phyloP scores from a whole-genome alignment of 2,888 invertebrate species.

The Ceramica pisi region DNA sequence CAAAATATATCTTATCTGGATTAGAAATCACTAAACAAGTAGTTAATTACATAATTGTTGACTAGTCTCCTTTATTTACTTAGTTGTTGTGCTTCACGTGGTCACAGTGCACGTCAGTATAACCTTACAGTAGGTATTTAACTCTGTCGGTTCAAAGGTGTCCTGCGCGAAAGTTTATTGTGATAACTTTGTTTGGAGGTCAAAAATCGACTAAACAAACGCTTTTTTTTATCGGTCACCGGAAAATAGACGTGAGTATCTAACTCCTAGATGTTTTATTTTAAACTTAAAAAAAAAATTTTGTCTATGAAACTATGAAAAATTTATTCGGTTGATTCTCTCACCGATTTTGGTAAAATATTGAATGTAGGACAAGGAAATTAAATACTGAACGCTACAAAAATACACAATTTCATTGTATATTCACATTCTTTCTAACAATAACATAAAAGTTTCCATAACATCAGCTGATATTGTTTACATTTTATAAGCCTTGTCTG shows the following conservation, averaged over 20 bases:
- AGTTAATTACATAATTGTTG: constrained; percentile 17
- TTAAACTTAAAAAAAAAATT: not conserved
- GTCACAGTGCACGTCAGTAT: not conserved
- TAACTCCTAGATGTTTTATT: constrained; percentile 3
- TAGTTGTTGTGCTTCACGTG: constrained; percentile 16
- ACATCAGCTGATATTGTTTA: constrained; percentile 38
- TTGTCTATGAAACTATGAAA: too few species aligned
- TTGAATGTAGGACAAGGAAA: not conserved
- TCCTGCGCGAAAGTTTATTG: constrained; percentile 33
- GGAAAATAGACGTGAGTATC: constrained; percentile 34
- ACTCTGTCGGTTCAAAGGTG: constrained; percentile 3
- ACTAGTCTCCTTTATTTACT: not conserved
- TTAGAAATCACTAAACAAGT: not conserved
- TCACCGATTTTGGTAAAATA: not conserved
- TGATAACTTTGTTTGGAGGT: constrained; percentile 24
- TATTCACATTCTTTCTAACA: not conserved
- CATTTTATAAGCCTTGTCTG: not conserved
- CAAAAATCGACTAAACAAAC: constrained; percentile 11
- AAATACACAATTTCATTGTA: not conserved
- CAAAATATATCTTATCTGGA: constrained; percentile 11
- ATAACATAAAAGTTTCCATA: constrained; percentile 14
- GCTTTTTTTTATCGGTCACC: constrained; percentile 1
- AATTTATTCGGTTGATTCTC: too few species aligned
- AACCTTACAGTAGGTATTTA: constrained; percentile 26
- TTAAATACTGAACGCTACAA: too few species aligned